Percentiles rank a stretch among this genome's conserved stretches.
Conservation (phyloP, 2,888 invertebrate species). For the Amphipoea oculea region DNA sequence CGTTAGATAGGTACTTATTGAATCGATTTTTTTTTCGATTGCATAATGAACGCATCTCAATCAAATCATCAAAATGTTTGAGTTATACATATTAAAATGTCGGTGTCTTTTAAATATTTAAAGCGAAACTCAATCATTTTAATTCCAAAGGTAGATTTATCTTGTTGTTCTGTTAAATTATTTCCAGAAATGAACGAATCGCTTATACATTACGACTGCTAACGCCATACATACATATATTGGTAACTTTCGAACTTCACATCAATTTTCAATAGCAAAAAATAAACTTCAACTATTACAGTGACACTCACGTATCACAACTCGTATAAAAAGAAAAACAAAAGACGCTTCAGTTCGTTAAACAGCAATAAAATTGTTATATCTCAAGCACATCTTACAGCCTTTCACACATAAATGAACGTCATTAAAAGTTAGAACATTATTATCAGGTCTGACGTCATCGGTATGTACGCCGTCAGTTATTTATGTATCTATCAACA, state of each 20-base stretch:
- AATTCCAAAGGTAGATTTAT: not conserved
- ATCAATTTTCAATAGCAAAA: not conserved
- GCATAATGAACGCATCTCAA: too few relatives aligned
- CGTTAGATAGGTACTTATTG: too few relatives aligned
- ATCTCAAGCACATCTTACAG: constrained; percentile 26
- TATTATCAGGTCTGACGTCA: constrained; percentile 81
- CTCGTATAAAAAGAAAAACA: constrained; percentile 15
- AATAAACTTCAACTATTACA: not conserved
- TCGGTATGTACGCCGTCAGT: constrained; percentile 64
- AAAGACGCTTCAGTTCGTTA: constrained; percentile 24
- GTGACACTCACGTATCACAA: not conserved
- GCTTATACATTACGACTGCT: too few relatives aligned
- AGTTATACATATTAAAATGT: not conserved
- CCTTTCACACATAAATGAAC: constrained; percentile 67
- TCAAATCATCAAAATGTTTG: not conserved
- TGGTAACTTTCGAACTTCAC: not conserved
- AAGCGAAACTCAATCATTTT: not conserved
- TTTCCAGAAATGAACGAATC: not conserved
- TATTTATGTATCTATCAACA: constrained; percentile 63
- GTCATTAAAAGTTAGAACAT: constrained; percentile 71
- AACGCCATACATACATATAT: not conserved
- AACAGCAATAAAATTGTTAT: constrained; percentile 24
- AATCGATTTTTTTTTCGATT: too few relatives aligned
- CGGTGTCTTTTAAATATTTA: not conserved
- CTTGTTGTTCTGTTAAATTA: not conserved